These are phyloP conservation scores for Nymphalis urticae DNA, from an alignment of 2,888 invertebrate genomes.

Conservation along the genomic window DNA sequence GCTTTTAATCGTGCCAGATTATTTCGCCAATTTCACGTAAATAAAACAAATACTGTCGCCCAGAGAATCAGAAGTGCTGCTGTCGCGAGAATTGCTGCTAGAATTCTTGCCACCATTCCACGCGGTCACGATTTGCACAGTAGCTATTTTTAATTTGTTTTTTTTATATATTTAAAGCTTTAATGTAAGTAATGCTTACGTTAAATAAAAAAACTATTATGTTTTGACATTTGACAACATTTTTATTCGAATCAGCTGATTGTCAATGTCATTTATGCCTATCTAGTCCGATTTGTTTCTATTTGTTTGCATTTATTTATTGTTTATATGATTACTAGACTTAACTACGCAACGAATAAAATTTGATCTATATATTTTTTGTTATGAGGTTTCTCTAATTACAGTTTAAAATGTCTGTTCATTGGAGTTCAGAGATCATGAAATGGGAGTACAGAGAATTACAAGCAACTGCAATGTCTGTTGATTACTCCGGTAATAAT, in stretches of 20 bases:
- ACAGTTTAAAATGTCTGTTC: constrained; percentile 61
- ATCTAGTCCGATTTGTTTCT: constrained; percentile 10
- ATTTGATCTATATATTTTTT: background rate
- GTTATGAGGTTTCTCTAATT: constrained; percentile 1
- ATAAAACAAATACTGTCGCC: no score
- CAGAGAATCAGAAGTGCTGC: no score
- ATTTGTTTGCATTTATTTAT: constrained; percentile 13
- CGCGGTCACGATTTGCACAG: no score
- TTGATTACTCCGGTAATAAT: constrained; percentile 92
- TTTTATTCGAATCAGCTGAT: constrained; percentile 25
- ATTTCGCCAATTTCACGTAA: no score
- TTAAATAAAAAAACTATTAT: no score
- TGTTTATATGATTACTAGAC: background rate
- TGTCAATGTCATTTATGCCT: constrained; percentile 23
- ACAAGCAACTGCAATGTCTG: constrained; percentile 95
- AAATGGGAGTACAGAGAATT: constrained; percentile 91
- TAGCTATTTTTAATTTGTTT: no score
- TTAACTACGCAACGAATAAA: constrained; percentile 7
- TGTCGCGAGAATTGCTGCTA: no score
- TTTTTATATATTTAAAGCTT: no score
- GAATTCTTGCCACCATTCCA: no score
- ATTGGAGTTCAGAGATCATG: constrained; percentile 78
- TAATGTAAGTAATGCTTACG: no score
- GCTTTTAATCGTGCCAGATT: no score
- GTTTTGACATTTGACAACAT: background rate